A percentile compares a stretch with the other conserved stretches of the same genome.
These are phyloP conservation scores for Ptilodon capucinus DNA, from an alignment of 2,888 invertebrate species.

Conservation along the genomic window DNA sequence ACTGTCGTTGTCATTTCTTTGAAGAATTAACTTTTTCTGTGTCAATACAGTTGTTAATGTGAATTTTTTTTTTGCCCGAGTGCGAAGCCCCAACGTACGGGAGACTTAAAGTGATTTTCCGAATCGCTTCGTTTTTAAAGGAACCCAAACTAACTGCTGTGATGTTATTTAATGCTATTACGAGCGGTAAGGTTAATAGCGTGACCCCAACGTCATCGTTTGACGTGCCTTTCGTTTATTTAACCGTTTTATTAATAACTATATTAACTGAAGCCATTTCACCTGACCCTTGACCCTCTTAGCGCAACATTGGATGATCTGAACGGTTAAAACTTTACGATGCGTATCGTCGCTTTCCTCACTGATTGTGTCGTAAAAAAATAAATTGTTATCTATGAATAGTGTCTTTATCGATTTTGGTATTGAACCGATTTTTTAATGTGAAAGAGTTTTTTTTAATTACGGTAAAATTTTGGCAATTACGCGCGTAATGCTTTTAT, in stretches of 20 bases:
- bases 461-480: too few species aligned
- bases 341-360: neutral
- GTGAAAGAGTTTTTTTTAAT: too few species aligned
- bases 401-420: neutral
- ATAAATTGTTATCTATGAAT: neutral
- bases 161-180: neutral
- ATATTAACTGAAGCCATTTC: neutral
- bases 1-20: too few species aligned
- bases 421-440: too few species aligned
- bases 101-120: too few species aligned
- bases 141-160: neutral
- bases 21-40: too few species aligned
- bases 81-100: too few species aligned
- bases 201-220: conserved; percentile 30
- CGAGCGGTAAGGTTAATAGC: conserved; percentile 38
- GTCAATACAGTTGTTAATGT: too few species aligned
- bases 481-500: too few species aligned
- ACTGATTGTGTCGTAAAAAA: neutral
- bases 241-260: neutral
- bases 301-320: neutral
- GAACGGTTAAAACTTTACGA: neutral
- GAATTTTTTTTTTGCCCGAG: too few species aligned
- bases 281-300: neutral
- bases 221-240: neutral
- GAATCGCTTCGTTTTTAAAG: neutral